A percentile compares a stretch with the other conserved stretches of the same genome.
Conservation (phyloP, 2,888 invertebrate genomes). For the Drosophila neutralis region DNA sequence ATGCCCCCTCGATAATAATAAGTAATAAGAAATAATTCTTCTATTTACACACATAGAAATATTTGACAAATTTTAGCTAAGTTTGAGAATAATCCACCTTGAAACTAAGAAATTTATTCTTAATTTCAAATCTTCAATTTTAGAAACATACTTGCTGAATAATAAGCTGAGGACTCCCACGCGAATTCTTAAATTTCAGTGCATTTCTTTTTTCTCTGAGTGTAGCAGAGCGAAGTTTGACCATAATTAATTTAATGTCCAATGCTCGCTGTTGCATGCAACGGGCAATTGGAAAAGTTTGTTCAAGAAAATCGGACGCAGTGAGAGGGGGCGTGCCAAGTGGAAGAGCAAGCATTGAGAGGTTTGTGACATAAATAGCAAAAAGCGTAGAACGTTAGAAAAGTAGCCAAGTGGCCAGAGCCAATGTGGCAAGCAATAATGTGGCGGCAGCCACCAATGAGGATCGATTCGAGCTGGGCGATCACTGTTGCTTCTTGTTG, state of each 20-base stretch:
- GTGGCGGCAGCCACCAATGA: slow-evolving; percentile 20
- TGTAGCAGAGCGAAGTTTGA: not conserved
- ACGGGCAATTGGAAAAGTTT: slow-evolving; percentile 51
- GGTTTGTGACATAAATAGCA: slow-evolving; percentile 61
- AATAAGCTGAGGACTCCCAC: not conserved
- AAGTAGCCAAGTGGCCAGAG: slow-evolving; percentile 59
- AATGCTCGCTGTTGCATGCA: slow-evolving; percentile 50
- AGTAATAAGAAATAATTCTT: not conserved
- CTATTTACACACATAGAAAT: too few species aligned
- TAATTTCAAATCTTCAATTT: not conserved
- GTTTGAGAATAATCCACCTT: too few species aligned
- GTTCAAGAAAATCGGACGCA: slow-evolving; percentile 36
- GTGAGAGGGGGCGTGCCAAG: not conserved
- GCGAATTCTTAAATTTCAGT: not conserved
- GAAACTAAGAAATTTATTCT: not conserved
- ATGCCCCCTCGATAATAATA: not conserved
- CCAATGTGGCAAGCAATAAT: slow-evolving; percentile 35
- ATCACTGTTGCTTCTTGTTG: slow-evolving; percentile 14
- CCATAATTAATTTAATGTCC: slow-evolving; percentile 67
- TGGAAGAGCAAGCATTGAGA: not conserved
- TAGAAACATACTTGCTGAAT: not conserved
- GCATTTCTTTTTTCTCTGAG: not conserved
- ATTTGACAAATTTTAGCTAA: too few species aligned
- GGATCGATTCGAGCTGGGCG: slow-evolving; percentile 47
- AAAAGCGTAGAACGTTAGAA: slow-evolving; percentile 46